These are phyloP conservation scores for Oncopodura yosiiana DNA, from an alignment of 1,140 invertebrate genomes.

Conservation along the genomic window DNA sequence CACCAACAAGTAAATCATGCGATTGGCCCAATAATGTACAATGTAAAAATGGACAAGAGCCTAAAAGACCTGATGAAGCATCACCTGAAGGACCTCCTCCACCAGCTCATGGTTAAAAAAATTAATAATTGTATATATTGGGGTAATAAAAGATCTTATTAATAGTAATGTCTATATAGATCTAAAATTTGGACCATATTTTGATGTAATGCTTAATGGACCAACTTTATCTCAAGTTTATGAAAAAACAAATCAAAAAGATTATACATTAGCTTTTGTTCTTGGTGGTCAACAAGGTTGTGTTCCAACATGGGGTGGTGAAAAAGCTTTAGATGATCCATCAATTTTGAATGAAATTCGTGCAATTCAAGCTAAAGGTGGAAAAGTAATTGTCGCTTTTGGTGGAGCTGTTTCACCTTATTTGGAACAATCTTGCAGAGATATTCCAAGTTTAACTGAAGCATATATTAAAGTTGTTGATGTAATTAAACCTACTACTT, in stretches of 20 bases:
- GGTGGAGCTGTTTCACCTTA: conserved; percentile 31
- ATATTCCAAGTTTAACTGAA: neutral
- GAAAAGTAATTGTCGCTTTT: conserved; percentile 10
- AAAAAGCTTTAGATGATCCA: conserved; percentile 15
- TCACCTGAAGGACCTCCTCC: conserved; percentile 3
- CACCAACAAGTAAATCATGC: conserved; percentile 13
- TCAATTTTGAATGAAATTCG: conserved; percentile 23
- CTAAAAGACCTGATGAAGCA: neutral
- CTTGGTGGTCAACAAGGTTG: conserved; percentile 22
- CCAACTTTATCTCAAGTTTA: conserved; percentile 22
- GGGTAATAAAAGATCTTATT: neutral
- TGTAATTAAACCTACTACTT: conserved; percentile 18
- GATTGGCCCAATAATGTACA: conserved; percentile 20
- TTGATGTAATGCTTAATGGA: conserved; percentile 20
- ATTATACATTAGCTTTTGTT: conserved; percentile 30
- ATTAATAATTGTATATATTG: neutral
- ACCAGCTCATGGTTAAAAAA: conserved; percentile 15
- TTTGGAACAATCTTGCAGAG: conserved; percentile 19
- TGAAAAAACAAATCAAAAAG: conserved; percentile 11
- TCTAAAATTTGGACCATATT: conserved; percentile 27
- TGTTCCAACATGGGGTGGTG: conserved; percentile 28
- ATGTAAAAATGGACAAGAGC: neutral
- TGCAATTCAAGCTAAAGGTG: conserved; percentile 16
- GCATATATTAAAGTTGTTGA: conserved; percentile 27
- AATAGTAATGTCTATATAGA: neutral